Percentiles rank a stretch among this genome's conserved stretches.
Evolutionary conservation across 2,113 vertebrate genomes (phyloP).

Genomic region (Ceuthmochares aereus): DNA sequence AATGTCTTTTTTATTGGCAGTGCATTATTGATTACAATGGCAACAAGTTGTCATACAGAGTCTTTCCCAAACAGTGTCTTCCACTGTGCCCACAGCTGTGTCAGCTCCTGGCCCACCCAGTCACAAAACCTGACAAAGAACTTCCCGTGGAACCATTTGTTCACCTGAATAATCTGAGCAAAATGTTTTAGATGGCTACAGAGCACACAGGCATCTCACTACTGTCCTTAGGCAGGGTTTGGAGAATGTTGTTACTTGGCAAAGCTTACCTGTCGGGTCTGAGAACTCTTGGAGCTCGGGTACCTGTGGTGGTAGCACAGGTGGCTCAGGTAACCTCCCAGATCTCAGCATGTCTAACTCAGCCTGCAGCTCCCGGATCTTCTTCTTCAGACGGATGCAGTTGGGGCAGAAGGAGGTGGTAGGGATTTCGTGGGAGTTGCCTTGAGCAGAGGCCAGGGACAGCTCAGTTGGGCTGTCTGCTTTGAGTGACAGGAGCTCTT

Average conservation of each 20-base stretch:
- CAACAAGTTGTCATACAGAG: slow-evolving; percentile 62
- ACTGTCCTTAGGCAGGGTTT: slow-evolving; percentile 60
- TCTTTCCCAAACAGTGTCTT: slow-evolving; percentile 41
- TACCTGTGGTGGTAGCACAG: slow-evolving; percentile 78
- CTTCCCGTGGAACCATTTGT: neutral
- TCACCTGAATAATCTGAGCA: slow-evolving; percentile 19
- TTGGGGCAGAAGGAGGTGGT: slow-evolving; percentile 96
- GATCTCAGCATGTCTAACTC: slow-evolving; percentile 89
- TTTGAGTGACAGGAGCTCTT: slow-evolving; percentile 80
- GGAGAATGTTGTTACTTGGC: slow-evolving; percentile 47
- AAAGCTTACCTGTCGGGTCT: slow-evolving; percentile 87
- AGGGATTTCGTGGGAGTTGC: slow-evolving; percentile 79
- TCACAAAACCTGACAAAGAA: slow-evolving; percentile 19
- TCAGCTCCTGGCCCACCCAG: slow-evolving; percentile 3
- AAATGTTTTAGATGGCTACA: slow-evolving; percentile 1
- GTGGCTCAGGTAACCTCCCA: slow-evolving; percentile 75
- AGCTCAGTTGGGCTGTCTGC: slow-evolving; percentile 84
- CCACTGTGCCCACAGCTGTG: neutral
- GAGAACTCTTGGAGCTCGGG: slow-evolving; percentile 87
- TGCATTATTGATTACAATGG: slow-evolving; percentile 67
- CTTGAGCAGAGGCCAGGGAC: slow-evolving; percentile 63
- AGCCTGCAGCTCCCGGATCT: slow-evolving; percentile 91
- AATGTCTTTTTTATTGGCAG: slow-evolving; percentile 80
- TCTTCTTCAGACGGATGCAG: slow-evolving; percentile 91
- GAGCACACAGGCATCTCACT: slow-evolving; percentile 35